A percentile compares a stretch with the other conserved stretches of the same genome.
phyloP scores from a whole-genome alignment of 2,113 vertebrate genomes.

The Piliocolobus tephrosceles region DNA sequence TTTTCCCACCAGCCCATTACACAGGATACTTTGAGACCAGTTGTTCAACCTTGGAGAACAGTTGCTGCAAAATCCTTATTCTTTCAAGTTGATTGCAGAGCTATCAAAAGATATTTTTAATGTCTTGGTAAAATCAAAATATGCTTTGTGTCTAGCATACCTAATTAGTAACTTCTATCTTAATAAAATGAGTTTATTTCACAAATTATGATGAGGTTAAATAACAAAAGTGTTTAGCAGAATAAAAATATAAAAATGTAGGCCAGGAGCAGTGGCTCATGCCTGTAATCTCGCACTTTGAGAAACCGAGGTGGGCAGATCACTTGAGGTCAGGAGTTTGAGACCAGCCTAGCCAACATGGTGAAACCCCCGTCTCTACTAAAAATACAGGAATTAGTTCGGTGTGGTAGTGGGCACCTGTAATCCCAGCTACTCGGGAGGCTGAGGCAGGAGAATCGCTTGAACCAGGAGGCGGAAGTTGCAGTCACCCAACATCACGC shows the following conservation, averaged over 20 bases:
- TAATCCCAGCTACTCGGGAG: no score
- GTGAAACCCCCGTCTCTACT: no score
- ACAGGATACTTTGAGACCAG: neutral
- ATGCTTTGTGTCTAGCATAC: neutral
- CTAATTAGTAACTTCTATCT: neutral
- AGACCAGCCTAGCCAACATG: no score
- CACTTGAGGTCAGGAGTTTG: no score
- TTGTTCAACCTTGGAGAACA: neutral
- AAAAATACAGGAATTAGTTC: no score
- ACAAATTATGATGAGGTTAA: neutral
- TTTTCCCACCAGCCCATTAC: neutral
- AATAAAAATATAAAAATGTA: conserved; percentile 27
- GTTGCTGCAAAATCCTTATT: neutral
- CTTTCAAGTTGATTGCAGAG: neutral
- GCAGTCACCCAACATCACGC: no score
- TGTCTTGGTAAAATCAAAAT: neutral
- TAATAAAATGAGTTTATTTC: neutral
- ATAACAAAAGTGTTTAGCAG: neutral
- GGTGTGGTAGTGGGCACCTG: no score
- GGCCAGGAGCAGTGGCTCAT: no score
- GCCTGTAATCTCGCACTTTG: no score
- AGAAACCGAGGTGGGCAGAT: no score
- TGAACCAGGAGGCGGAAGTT: no score
- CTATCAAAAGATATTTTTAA: neutral
- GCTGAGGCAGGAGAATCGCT: no score